Evolutionary conservation across 2,797 vertebrate genomes (phyloP).

Genomic region (Lacerta bilineata): DNA sequence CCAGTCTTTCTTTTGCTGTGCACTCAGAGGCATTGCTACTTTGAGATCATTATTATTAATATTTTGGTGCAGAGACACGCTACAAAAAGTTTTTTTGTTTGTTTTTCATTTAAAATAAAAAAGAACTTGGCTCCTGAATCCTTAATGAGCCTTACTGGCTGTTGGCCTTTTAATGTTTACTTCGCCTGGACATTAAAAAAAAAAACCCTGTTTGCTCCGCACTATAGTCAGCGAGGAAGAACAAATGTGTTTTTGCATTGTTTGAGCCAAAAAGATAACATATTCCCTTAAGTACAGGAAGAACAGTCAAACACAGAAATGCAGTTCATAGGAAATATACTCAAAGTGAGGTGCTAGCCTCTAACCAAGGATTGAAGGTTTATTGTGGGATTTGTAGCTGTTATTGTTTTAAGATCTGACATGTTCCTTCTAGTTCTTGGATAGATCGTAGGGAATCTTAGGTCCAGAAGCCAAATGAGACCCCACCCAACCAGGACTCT

Average conservation of each 20-base stretch:
- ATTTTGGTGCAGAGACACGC: not conserved
- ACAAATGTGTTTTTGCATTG: slow-evolving; percentile 35
- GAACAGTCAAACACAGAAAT: slow-evolving; percentile 21
- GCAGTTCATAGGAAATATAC: slow-evolving; percentile 12
- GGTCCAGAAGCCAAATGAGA: too few species aligned
- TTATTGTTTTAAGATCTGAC: not conserved
- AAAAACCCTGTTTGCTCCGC: slow-evolving; percentile 16
- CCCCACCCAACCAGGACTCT: too few species aligned
- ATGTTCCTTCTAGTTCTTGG: not conserved
- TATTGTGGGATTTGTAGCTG: not conserved
- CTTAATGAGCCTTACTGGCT: slow-evolving; percentile 32
- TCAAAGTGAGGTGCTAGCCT: not conserved
- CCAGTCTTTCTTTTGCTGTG: not conserved
- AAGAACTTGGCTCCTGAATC: slow-evolving; percentile 16
- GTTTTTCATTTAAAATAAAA: slow-evolving; percentile 15
- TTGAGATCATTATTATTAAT: not conserved
- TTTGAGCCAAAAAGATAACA: slow-evolving; percentile 31
- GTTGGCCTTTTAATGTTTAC: slow-evolving; percentile 38
- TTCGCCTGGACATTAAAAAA: not conserved
- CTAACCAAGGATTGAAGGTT: not conserved
- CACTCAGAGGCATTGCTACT: not conserved
- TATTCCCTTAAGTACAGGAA: slow-evolving; percentile 28
- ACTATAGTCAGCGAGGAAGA: slow-evolving; percentile 17
- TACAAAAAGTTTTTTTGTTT: not conserved
- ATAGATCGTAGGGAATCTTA: too few species aligned